Evolutionary conservation across 1,140 invertebrate genomes (phyloP), one percentile per base, ranked within the genome.

Genomic region (Cydia splendana): DNA sequence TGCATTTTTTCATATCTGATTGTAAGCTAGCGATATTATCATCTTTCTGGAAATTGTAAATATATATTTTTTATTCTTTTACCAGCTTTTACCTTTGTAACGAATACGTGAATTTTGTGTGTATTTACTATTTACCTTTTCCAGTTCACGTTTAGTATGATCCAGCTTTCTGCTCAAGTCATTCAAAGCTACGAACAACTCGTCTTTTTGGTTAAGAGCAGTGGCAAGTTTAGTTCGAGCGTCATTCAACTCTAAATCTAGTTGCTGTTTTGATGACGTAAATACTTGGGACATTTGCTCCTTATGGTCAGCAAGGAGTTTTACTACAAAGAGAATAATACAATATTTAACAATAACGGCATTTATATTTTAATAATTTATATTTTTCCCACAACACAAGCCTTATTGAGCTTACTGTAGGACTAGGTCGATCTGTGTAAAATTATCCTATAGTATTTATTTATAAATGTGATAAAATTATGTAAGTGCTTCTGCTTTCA

Each of bases 211-310:
- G 15, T 30, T 38, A 0, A 76, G 71, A 1, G 74, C 51, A 0
- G 77, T 51, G 3, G 62, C 42, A 7, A 87, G 75, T 7, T 81
- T 77, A 6, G 18, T 53, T 10, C 45, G 76, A 10, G 76, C 65
- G 0, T 82, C 80, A 0, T 20, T 24, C 1, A 85, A 65, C 53
- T 88, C 86, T 0, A 48, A 48, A 0, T 86, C 85, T 4, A 77
- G 62, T 34, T 86, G 82, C 53, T 86, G 82, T 67, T 86, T 84
- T 2, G 82, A 65, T 0, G 76, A 57, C 1, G 75, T 76, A 53
- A 84, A 82, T 65, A 82, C 75, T 30, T 86, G 81, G 20, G 83
- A 15, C 57, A 88, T 38, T 69, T 86, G 82, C 6, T 74, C 81
- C 13, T 86, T 81, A 57, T 89, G 84, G 15, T 85, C 84, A 20